Conservation (phyloP, 1,140 invertebrate genomes). For the Arctopsyche grandis region DNA sequence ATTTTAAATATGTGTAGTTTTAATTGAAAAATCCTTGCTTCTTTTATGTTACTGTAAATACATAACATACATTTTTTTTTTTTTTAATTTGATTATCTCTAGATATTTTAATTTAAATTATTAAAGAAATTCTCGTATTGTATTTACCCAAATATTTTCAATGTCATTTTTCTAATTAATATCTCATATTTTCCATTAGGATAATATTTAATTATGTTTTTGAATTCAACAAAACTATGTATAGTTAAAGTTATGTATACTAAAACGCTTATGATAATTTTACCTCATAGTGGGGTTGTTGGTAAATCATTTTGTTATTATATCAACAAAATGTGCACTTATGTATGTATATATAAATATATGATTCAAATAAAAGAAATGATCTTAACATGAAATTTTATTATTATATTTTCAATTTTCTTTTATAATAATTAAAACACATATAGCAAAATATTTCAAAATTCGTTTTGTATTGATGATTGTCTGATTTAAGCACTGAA, state of each 20-base stretch:
- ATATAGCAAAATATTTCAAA: too few relatives aligned
- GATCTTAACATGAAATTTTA: neutral
- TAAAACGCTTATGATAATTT: constrained; percentile 38
- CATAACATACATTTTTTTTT: neutral
- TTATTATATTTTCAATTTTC: neutral
- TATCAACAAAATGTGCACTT: constrained; percentile 21
- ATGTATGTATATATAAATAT: constrained; percentile 32
- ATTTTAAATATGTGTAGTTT: constrained; percentile 14
- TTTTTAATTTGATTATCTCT: neutral
- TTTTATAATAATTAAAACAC: neutral
- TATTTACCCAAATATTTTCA: constrained; percentile 13
- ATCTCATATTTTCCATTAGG: constrained; percentile 15
- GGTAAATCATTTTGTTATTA: constrained; percentile 27
- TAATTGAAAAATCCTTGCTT: neutral
- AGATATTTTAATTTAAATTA: constrained; percentile 5
- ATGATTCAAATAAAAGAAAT: constrained; percentile 35
- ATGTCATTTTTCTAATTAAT: neutral
- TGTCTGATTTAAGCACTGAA: constrained; percentile 66
- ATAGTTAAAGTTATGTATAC: constrained; percentile 34
- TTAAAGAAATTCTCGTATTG: neutral
- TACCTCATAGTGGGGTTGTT: constrained; percentile 36
- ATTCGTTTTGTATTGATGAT: neutral
- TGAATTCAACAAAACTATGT: constrained; percentile 2
- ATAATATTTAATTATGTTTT: constrained; percentile 9
- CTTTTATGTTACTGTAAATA: neutral